Conservation (phyloP, 2,888 invertebrate genomes). For the Drosophila greeni region DNA sequence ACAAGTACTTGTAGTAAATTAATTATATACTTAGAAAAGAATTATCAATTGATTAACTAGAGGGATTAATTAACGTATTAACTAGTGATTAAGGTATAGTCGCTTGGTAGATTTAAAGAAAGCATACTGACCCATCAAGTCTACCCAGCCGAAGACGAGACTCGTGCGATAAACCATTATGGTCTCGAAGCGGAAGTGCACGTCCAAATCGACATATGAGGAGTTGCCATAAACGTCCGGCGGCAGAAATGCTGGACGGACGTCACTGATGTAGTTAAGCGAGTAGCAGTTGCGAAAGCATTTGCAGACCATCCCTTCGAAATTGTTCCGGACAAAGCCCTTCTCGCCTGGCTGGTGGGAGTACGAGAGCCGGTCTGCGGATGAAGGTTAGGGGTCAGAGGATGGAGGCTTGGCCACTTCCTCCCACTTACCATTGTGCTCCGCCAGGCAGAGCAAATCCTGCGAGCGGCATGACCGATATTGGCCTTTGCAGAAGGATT, state of each 20-base stretch:
- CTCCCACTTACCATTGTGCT: conserved; percentile 69
- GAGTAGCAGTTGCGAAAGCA: conserved; percentile 78
- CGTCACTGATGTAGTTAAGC: conserved; percentile 75
- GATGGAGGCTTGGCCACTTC: neutral
- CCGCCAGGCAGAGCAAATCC: conserved; percentile 74
- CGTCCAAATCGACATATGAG: conserved; percentile 77
- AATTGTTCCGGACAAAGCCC: conserved; percentile 64
- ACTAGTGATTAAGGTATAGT: neutral
- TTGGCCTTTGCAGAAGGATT: conserved; percentile 53
- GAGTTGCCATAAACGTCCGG: conserved; percentile 66
- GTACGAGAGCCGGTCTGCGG: conserved; percentile 67
- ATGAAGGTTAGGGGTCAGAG: neutral
- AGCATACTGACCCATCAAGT: conserved; percentile 78
- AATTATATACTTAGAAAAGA: neutral
- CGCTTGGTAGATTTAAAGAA: neutral
- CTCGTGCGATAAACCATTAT: conserved; percentile 79
- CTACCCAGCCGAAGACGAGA: conserved; percentile 79
- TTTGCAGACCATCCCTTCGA: conserved; percentile 76
- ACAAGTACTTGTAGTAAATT: neutral
- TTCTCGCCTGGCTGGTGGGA: conserved; percentile 71
- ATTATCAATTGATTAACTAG: neutral
- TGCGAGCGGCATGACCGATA: conserved; percentile 67
- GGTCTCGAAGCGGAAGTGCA: conserved; percentile 78
- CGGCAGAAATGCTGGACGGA: conserved; percentile 72
- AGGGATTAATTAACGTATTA: neutral